Evolutionary conservation across 2,888 invertebrate genomes (phyloP).

Genomic region (Apocheima hispidaria): DNA sequence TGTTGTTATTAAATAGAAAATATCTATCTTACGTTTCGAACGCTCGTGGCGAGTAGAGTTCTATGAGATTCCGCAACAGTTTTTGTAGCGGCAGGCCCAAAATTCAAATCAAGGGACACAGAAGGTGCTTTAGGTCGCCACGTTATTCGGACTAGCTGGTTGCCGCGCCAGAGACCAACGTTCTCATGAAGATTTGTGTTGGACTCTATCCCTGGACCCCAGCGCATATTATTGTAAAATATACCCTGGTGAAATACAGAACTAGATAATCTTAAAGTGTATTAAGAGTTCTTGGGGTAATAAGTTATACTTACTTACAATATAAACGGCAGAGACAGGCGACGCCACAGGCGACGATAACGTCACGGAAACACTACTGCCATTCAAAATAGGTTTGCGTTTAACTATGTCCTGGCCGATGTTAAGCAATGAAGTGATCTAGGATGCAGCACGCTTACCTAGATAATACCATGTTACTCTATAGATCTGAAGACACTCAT

Average conservation of each 20-base stretch:
- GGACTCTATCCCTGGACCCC: slow-evolving; percentile 85
- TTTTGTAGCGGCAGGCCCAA: slow-evolving; percentile 45
- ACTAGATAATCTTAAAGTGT: not conserved
- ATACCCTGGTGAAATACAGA: slow-evolving; percentile 68
- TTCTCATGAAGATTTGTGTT: slow-evolving; percentile 73
- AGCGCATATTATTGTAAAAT: slow-evolving; percentile 79
- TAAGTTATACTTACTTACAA: no score
- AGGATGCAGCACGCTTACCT: no score
- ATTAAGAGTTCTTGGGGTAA: no score
- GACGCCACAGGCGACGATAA: no score
- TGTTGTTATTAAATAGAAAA: not conserved
- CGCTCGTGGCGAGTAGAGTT: slow-evolving; percentile 47
- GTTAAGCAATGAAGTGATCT: no score
- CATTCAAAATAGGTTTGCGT: no score
- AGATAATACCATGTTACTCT: no score
- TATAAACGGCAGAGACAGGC: no score
- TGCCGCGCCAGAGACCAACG: slow-evolving; percentile 85
- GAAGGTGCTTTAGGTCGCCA: slow-evolving; percentile 64
- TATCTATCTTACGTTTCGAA: slow-evolving; percentile 50
- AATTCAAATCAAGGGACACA: slow-evolving; percentile 61
- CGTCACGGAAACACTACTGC: no score
- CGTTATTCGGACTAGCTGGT: slow-evolving; percentile 74
- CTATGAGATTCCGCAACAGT: slow-evolving; percentile 57
- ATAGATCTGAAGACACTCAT: no score
- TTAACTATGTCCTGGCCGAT: no score